These are phyloP conservation scores for Fundulus diaphanus DNA, from an alignment of 2,797 vertebrate species.

Conservation along the genomic window DNA sequence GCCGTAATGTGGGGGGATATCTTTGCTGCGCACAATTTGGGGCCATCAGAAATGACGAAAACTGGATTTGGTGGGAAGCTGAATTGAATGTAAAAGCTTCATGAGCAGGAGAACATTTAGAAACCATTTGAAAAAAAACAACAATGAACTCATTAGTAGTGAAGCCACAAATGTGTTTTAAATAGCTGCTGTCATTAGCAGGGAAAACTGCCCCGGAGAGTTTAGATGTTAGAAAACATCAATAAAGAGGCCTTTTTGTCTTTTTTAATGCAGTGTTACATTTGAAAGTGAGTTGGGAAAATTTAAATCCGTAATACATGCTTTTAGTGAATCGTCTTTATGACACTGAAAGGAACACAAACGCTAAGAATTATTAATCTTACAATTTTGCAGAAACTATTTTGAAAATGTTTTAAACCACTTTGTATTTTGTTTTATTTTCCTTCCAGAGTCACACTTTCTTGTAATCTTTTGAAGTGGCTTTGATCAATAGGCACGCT, in stretches of 20 bases:
- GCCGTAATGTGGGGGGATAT: conserved; percentile 20
- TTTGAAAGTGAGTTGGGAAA: not conserved
- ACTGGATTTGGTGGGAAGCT: conserved; percentile 33
- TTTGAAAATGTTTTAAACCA: not conserved
- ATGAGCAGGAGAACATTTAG: conserved; percentile 36
- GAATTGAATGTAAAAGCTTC: conserved; percentile 18
- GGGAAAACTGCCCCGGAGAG: not conserved
- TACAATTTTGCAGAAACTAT: not conserved
- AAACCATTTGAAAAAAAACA: conserved; percentile 45
- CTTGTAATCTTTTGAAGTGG: not conserved
- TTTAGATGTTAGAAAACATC: not conserved
- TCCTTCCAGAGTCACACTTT: not conserved
- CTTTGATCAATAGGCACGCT: not conserved
- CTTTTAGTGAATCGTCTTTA: not conserved
- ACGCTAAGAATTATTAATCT: not conserved
- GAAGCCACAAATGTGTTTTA: conserved; percentile 10
- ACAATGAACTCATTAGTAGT: conserved; percentile 24
- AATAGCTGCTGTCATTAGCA: conserved; percentile 17
- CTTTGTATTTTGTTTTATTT: not conserved
- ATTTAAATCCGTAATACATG: not conserved
- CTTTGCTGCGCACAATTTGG: conserved; percentile 9
- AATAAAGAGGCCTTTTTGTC: not conserved
- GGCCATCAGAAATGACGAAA: conserved; percentile 8
- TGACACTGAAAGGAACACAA: not conserved
- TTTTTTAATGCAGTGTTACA: not conserved